phyloP scores from a whole-genome alignment of 2,888 invertebrate species.

The Zelleria hepariella region DNA sequence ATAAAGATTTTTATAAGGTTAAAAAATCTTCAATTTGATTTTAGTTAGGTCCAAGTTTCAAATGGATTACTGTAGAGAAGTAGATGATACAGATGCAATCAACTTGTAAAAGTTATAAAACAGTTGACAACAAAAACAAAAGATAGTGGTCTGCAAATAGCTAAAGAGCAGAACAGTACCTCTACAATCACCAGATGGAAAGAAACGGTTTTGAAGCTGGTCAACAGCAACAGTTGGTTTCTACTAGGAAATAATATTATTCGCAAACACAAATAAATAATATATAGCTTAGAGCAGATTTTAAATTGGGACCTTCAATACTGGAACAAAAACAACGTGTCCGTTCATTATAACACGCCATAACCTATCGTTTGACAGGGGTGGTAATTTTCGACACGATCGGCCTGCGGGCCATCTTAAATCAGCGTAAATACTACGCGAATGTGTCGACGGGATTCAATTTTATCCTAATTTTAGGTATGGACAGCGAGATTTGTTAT shows the following conservation, averaged over 20 bases:
- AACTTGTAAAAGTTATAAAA: too few species aligned
- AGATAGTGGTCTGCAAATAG: too few species aligned
- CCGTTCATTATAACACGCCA: slow-evolving; percentile 5
- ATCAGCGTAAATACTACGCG: slow-evolving; percentile 7
- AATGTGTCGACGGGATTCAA: slow-evolving; percentile 9
- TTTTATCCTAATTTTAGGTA: slow-evolving; percentile 17
- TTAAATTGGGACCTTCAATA: neutral
- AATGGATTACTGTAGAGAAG: too few species aligned
- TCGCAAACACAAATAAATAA: neutral
- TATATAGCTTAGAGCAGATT: neutral
- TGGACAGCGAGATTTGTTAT: slow-evolving; percentile 14
- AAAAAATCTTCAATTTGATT: too few species aligned
- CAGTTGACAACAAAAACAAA: too few species aligned
- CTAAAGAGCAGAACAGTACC: too few species aligned
- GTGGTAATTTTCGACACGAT: slow-evolving; percentile 26
- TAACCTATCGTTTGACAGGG: slow-evolving; percentile 1
- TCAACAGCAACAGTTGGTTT: too few species aligned
- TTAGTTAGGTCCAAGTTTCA: too few species aligned
- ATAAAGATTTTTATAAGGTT: too few species aligned
- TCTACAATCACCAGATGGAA: too few species aligned
- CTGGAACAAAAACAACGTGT: slow-evolving; percentile 2
- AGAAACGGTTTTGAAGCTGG: too few species aligned
- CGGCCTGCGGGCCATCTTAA: slow-evolving; percentile 17
- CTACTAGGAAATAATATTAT: neutral
- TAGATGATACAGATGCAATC: too few species aligned